phyloP scores from a whole-genome alignment of 2,797 vertebrate species.

The Periophthalmus magnuspinnatus region DNA sequence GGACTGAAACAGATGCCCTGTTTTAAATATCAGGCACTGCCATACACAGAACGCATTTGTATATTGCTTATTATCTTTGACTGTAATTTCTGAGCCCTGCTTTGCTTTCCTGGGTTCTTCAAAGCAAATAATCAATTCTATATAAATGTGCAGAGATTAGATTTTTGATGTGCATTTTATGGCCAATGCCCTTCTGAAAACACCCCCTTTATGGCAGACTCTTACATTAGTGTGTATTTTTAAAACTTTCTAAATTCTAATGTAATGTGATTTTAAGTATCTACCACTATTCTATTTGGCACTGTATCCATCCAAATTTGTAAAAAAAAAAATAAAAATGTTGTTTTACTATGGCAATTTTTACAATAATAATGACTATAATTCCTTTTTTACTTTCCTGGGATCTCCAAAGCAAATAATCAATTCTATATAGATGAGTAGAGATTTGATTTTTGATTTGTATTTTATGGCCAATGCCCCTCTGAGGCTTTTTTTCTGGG shows the following conservation, averaged over 20 bases:
- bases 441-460: neutral
- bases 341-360: no score
- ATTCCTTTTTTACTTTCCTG: neutral
- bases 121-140: neutral
- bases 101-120: neutral
- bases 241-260: no score
- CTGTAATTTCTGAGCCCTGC: neutral
- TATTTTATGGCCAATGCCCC: neutral
- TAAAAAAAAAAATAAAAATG: no score
- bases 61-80: constrained; percentile 8
- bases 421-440: neutral
- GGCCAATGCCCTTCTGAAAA: no score
- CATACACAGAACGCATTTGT: neutral
- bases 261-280: no score
- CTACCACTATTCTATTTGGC: no score
- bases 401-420: no score
- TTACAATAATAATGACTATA: no score
- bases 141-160: neutral
- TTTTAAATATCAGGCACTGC: neutral
- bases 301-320: no score
- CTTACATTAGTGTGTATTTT: no score
- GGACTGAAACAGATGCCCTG: neutral
- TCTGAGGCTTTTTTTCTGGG: neutral
- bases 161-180: neutral
- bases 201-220: no score